phyloP scores from a whole-genome alignment of 2,888 invertebrate species.

The Hemithea aestivaria region DNA sequence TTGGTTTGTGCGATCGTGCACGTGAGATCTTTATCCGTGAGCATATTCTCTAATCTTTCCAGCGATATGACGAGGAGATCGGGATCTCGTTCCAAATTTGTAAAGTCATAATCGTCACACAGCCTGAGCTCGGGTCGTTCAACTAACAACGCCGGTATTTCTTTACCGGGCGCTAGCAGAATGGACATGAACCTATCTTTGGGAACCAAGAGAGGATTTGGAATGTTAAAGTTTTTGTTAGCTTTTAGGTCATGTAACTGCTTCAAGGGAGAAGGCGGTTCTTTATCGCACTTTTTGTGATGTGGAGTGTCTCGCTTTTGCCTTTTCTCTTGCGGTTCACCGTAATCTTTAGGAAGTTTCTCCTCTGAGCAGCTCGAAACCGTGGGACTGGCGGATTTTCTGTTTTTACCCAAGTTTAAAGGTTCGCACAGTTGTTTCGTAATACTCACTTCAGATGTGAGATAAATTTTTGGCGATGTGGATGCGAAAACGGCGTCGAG shows the following conservation, averaged over 20 bases:
- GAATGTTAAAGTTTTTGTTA: conserved; percentile 84
- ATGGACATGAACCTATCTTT: conserved; percentile 86
- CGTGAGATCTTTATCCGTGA: conserved; percentile 2
- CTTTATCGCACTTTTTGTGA: conserved; percentile 59
- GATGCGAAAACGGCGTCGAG: conserved; percentile 82
- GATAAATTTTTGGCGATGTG: conserved; percentile 76
- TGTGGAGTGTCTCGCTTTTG: conserved; percentile 35
- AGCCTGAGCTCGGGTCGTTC: conserved; percentile 87
- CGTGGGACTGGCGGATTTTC: conserved; percentile 84
- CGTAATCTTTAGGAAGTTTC: conserved; percentile 74
- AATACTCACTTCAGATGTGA: conserved; percentile 75
- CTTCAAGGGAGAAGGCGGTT: conserved; percentile 79
- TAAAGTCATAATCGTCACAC: conserved; percentile 58
- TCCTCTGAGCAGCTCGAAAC: conserved; percentile 87
- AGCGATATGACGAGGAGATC: conserved; percentile 86
- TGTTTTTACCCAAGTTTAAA: conserved; percentile 82
- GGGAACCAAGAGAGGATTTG: conserved; percentile 90
- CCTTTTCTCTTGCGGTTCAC: conserved; percentile 70
- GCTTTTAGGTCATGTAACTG: conserved; percentile 85
- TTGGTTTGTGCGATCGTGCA: no score
- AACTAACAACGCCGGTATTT: conserved; percentile 86
- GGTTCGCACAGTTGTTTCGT: conserved; percentile 82
- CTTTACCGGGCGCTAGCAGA: conserved; percentile 84
- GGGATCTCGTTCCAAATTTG: conserved; percentile 78
- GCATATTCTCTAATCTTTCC: conserved; percentile 82